Base-by-base conservation (phyloP, 2,113 vertebrate genomes). In the Protomyctophum bolini region DNA sequence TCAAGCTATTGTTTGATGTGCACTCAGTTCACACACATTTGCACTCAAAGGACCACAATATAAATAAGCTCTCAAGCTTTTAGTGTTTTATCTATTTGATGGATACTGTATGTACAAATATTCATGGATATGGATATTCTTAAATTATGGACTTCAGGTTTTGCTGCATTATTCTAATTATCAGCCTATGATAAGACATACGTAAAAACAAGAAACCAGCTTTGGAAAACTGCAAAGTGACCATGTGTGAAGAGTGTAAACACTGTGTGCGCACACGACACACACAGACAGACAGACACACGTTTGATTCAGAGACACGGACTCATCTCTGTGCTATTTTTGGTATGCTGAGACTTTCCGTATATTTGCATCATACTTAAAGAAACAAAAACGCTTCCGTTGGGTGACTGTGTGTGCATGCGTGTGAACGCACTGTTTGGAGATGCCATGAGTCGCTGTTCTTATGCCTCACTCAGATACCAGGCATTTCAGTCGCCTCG, bases 261-360 rank as follows among this genome's bases (percentile, higher is more conserved):
- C 12, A 7, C 12, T 28, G 7, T 58, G 10, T 50, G 46, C 41
- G 47, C 60, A 10, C 49, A 8, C 56, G 21, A 61, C 33, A 41
- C 33, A 41, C 33, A 41, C 33, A 41, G 3, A 41, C 33, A 41
- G 3, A 41, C 33, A 41, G 3, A 41, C 33, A 41, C 33, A 41
- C 33, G 78, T 80, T 80, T 68, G 48, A 83, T 79, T 50, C 61
- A 77, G 52, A 76, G 75, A 72, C 63, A 10, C 14, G 1, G 76
- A 68, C 70, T 83, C 74, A 70, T 62, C 60, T 55, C 14, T 0
- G 47, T 9, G 69, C 76, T 80, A 72, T 86, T 70, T 63, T 57
- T 68, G 70, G 29, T 63, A 64, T 77, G 79, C 73, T 28, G 50
- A 72, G 73, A 64, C 70, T 78, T 70, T 72, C 64, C 76, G 50